Evolutionary conservation across 2,888 invertebrate genomes (phyloP), one percentile per base, ranked within the genome.

Genomic region (Pseudococcus jackbeardsleyi): DNA sequence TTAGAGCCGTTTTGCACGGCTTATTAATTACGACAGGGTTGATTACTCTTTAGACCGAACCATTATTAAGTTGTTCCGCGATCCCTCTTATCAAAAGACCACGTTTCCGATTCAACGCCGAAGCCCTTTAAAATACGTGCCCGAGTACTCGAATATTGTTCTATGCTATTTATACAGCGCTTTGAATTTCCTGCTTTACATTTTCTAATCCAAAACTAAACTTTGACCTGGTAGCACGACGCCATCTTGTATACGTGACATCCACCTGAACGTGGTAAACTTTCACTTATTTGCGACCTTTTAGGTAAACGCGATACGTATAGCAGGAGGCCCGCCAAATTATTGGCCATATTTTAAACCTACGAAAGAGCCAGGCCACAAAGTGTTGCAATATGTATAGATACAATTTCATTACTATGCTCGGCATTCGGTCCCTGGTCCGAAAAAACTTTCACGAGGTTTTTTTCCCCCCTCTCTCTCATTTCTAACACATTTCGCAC

Each of bases 11-110:
- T 88, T 88, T 88, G 88, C 79, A 54, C 88, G 88, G 88, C 88
- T 79, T 88, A 88, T 88, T 88, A 88, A 88, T 88, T 88, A 88
- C 88, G 88, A 88, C 88, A 59, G 88, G 88, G 88, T 88, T 88
- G 88, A 88, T 88, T 88, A 88, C 88, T 79, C 88, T 82, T 88
- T 82, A 82, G 88, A 79, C 88, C 88, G 26, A 50, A 39, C 88
- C 79, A 88, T 88, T 88, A 88, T 88, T 88, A 88, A 88, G 88
- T 88, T 88, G 88, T 88, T 88, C 88, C 33, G 88, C 88, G 88
- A 88, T 88, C 88, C 88, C 86, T 82, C 88, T 88, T 82, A 88
- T 79, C 59, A 82, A 88, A 82, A 88, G 88, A 88, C 88, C 82
- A 82, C 79, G 82, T 82, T 88, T 88, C 88, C 88, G 88, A 88